Base-by-base conservation (phyloP, 2,113 vertebrate species). In the Protomyctophum bolini region DNA sequence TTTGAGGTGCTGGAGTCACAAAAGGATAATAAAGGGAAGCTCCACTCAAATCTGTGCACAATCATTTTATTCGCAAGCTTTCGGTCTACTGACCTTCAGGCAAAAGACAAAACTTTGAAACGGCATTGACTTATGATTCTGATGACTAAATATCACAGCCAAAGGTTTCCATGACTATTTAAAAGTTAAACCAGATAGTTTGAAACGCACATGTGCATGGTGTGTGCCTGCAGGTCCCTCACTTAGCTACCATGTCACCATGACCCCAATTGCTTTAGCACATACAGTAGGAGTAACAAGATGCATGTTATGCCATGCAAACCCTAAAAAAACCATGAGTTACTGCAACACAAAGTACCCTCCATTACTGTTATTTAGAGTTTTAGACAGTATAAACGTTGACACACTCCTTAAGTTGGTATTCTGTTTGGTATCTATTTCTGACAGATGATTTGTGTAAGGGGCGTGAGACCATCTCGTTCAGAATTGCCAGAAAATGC, bases 211-310 rank as follows among this genome's bases (percentile, higher is more conserved):
- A 55, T n/a, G 21, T 55, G 68, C n/a, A n/a, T n/a, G n/a, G n/a
- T n/a, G 52, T 68, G 46, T 60, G 41, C 10, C 7, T 33, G 28
- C n/a, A n/a, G n/a, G 2, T 50, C 48, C 1, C 69, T 55, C 15
- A 63, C 50, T 62, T 75, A 62, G 29, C 51, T 76, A 64, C 66
- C 56, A 55, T 64, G 68, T 47, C 74, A 64, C 66, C 56, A 55
- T 64, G 68, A 50, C 74, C 75, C 80, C 10, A 60, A 78, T 78
- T 70, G 60, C 85, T 83, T 72, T 9, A 68, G 48, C 83, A 84
- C 78, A 80, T 54, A 49, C 66, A 41, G 90, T 82, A 88, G 89
- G 72, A 62, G 10, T 63, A 58, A 63, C 56, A 21, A 21, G 21
- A 79, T 67, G 74, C 66, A 63, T 11, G 8, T 3, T 59, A 15